A percentile compares a stretch with the other conserved stretches of the same genome.
These are phyloP conservation scores for Eulemur rubriventer DNA, from an alignment of 2,797 vertebrate genomes.

Conservation along the genomic window DNA sequence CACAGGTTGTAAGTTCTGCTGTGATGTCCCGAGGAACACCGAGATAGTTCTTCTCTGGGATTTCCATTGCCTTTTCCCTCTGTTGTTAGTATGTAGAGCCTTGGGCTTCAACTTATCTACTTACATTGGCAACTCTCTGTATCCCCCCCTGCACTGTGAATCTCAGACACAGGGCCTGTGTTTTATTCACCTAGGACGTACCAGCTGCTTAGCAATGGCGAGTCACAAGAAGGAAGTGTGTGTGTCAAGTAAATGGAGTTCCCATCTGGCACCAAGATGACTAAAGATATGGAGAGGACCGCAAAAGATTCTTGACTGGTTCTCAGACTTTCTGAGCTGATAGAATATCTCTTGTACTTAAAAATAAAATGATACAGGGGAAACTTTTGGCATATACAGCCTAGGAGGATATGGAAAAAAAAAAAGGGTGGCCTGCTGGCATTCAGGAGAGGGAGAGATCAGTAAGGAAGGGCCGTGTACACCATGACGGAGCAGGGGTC, in stretches of 20 bases:
- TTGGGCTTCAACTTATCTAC: neutral
- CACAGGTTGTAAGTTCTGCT: neutral
- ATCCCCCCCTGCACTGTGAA: neutral
- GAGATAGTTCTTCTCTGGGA: neutral
- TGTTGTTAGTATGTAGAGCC: neutral
- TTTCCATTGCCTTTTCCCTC: neutral
- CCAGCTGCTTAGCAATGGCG: neutral
- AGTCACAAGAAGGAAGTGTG: conserved; percentile 33
- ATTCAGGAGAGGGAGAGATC: neutral
- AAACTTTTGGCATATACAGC: neutral
- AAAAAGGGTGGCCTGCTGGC: neutral
- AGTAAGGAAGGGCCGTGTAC: neutral
- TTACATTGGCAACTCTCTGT: neutral
- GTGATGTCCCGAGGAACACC: neutral
- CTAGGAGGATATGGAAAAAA: neutral
- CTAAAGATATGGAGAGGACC: neutral
- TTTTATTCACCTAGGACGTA: neutral
- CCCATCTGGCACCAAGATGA: neutral
- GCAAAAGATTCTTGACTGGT: neutral
- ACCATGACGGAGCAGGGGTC: neutral
- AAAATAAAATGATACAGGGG: neutral
- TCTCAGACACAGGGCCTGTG: neutral
- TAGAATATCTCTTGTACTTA: neutral
- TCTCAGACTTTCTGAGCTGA: neutral
- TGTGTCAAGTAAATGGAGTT: neutral